Percentiles rank a stretch among this genome's conserved stretches.
These are phyloP conservation scores for Mylabris sibirica DNA, from an alignment of 2,888 invertebrate genomes.

Conservation along the genomic window DNA sequence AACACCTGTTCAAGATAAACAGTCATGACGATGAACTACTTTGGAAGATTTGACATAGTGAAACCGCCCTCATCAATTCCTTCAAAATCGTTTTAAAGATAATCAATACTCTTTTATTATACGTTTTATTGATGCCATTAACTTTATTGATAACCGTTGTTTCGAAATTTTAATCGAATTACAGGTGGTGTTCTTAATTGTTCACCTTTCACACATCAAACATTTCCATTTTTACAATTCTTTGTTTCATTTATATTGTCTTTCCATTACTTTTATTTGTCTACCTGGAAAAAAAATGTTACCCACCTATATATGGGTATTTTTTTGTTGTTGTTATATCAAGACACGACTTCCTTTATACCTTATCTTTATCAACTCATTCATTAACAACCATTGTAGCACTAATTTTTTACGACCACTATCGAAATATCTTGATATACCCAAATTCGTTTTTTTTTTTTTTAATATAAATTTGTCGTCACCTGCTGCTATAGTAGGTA, in stretches of 20 bases:
- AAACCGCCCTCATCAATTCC: no score
- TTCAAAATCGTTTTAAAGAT: not conserved
- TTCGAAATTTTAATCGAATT: not conserved
- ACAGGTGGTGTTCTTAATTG: constrained; percentile 11
- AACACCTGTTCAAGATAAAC: no score
- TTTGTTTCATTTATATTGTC: not conserved
- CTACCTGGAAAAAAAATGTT: not conserved
- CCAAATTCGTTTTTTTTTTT: not conserved
- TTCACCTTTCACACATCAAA: not conserved
- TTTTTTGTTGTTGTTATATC: not conserved
- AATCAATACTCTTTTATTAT: not conserved
- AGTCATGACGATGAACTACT: no score
- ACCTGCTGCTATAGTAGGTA: not conserved
- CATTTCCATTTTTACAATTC: not conserved
- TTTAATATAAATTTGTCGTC: constrained; percentile 1
- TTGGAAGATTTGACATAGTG: no score
- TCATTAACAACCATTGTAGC: constrained; percentile 33
- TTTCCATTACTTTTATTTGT: not conserved
- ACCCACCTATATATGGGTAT: not conserved
- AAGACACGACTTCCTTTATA: constrained; percentile 1
- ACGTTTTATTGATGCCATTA: not conserved
- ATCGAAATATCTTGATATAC: constrained; percentile 30
- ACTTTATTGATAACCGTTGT: not conserved
- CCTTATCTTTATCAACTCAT: constrained; percentile 30
- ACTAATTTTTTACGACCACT: constrained; percentile 35